Base-by-base conservation (phyloP, 2,797 vertebrate genomes). In the Borostomias antarcticus region DNA sequence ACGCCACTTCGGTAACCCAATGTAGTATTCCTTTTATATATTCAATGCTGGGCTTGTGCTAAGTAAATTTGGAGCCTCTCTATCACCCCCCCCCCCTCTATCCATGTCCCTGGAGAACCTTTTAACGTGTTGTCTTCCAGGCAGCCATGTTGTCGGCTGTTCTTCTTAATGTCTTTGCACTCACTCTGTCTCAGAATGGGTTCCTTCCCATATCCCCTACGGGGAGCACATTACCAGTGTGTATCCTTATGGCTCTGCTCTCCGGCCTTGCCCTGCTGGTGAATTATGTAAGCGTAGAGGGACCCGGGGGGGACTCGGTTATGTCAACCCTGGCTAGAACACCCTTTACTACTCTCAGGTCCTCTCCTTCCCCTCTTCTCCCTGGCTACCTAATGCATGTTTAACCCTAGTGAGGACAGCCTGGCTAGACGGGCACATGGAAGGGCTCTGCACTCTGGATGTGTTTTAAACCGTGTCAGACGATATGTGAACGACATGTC, bases 201-300 rank as follows among this genome's bases (percentile, higher is more conserved):
- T 29, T 4, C 15, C 28, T 62, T 29, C 23, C 40, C 8, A 25
- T 52, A 19, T 17, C 19, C 8, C 35, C 58, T 43, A 26, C 21
- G 45, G 68, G 76, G 66, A 74, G 19, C 68, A 9, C 7, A n/a
- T 63, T 71, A 70, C 62, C 72, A 69, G 48, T 67, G 74, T 62
- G 74, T 57, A 63, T 59, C 68, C 74, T 66, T 47, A 52, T 63
- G 78, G 45, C 29, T 2, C 48, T 37, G 3, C 35, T 45, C 6
- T 65, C 52, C 53, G 15, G 13, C 9, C 33, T 8, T 45, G 26
- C 4, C 33, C 52, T 54, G 15, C 47, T 4, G 69, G 71, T 86
- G 80, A 89, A 89, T 87, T 74, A 86, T 87, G 73, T 64, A 89
- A 78, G 75, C 29, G 26, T 30, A 54, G 51, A 21, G 25, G 21